A percentile compares a stretch with the other conserved stretches of the same genome.
Evolutionary conservation across 1,140 invertebrate genomes (phyloP).

Genomic region (Acromyrmex charruanus): DNA sequence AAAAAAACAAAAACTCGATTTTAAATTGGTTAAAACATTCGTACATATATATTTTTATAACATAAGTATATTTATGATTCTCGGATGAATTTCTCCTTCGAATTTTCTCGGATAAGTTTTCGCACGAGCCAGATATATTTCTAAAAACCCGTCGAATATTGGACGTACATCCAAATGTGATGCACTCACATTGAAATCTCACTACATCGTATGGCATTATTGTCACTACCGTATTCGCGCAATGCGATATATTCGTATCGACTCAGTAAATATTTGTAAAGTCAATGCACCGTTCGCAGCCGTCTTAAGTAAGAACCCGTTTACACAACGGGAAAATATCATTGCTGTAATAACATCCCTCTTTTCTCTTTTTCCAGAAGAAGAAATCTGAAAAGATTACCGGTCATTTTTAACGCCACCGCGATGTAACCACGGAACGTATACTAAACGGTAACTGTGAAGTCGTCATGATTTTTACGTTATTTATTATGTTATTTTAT

Average conservation of each 20-base stretch:
- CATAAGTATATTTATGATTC: not conserved
- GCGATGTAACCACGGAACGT: not conserved
- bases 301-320: conserved; percentile 6
- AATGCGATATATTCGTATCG: conserved; percentile 10
- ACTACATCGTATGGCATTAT: not conserved
- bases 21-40: not conserved
- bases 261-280: conserved; percentile 37
- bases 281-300: conserved; percentile 22
- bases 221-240: conserved; percentile 25
- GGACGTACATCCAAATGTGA: not conserved
- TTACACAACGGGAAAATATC: conserved; percentile 20
- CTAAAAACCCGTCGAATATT: conserved; percentile 17
- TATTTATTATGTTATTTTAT: not conserved
- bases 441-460: not conserved
- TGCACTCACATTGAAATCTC: conserved; percentile 1
- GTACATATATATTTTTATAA: not conserved
- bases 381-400: not conserved
- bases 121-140: not conserved
- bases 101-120: not conserved
- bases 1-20: not conserved
- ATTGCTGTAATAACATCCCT: not conserved
- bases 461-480: not conserved
- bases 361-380: not conserved
- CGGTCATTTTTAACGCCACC: conserved; percentile 5
- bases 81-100: not conserved